Percentiles rank a stretch among this genome's conserved stretches.
phyloP scores from a whole-genome alignment of 1,140 invertebrate genomes.

The Battus philenor region DNA sequence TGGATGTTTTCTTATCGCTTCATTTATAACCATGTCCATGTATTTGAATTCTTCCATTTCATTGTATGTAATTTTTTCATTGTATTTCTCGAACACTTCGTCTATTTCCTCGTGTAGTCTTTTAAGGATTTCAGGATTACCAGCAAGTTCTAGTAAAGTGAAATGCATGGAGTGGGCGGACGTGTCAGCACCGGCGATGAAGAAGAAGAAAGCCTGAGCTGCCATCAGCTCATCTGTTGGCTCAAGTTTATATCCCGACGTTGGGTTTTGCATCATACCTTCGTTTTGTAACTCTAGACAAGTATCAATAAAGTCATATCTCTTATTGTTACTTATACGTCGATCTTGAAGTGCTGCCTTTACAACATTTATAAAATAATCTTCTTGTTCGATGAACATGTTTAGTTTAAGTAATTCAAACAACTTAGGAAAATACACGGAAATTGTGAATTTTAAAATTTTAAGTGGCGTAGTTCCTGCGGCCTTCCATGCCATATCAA shows the following conservation, averaged over 20 bases:
- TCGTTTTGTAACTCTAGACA: conserved; percentile 33
- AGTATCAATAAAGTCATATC: conserved; percentile 32
- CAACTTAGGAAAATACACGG: conserved; percentile 17
- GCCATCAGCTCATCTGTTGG: conserved; percentile 44
- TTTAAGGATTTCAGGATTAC: conserved; percentile 73
- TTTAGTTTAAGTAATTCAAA: conserved; percentile 26
- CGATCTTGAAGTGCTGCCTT: conserved; percentile 13
- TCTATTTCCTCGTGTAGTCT: conserved; percentile 77
- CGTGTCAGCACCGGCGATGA: conserved; percentile 79
- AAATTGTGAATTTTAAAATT: conserved; percentile 23
- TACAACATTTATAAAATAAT: conserved; percentile 28
- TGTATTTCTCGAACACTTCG: conserved; percentile 41
- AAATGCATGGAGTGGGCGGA: conserved; percentile 74
- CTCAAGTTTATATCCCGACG: conserved; percentile 27
- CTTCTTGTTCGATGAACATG: conserved; percentile 30
- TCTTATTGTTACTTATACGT: conserved; percentile 10
- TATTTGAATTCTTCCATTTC: conserved; percentile 48
- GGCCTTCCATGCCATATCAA: conserved; percentile 27
- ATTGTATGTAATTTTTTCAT: conserved; percentile 48
- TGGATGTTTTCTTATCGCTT: conserved; percentile 70
- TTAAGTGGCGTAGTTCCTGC: conserved; percentile 16
- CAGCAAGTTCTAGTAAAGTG: conserved; percentile 68
- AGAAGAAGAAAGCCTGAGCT: conserved; percentile 63
- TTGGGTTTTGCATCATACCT: conserved; percentile 28
- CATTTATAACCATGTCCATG: conserved; percentile 53